Evolutionary conservation across 2,113 vertebrate species (phyloP), one percentile per base, ranked within the genome.

Genomic region (Lepus americanus): DNA sequence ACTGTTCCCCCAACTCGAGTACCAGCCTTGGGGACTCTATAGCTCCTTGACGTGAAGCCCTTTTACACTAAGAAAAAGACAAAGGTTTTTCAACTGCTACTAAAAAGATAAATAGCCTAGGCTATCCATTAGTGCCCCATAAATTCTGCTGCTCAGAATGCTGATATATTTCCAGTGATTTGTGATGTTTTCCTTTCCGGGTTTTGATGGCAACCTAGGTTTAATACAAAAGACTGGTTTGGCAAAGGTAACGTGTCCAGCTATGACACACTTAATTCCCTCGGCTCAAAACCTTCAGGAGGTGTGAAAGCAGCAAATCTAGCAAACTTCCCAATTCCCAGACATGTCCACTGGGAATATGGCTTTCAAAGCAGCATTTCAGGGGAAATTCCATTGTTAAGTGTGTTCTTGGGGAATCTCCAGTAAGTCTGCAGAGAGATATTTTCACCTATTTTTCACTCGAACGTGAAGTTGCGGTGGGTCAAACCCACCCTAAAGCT

Each of bases 151-250:
- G 86, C 87, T 96, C 85, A 92, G 69, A 96, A 97, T 87, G 86
- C 87, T 96, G 93, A 93, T 92, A 16, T 59, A 95, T 97, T 97
- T 93, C 80, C 67, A 95, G 90, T 97, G 85, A 96, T 94, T 94
- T 94, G 94, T 97, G 94, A 94, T 89, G 91, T 96, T 96, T 96
- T 95, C 94, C 92, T 80, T 92, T 95, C 92, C 0, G 1, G 66
- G 66, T 92, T 91, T 94, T 90, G 79, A 95, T 78, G 77, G 82
- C 94, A 95, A 94, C 88, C 81, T 70, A 79, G 55, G 80, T 92
- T 93, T 91, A 80, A 95, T 33, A 95, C 92, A 89, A 88, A 44
- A 96, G 91, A 86, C 66, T 39, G 1, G 51, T 81, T 82, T 79
- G 63, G 79, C 82, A 70, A 96, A 82, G 80, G 88, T 70, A 85